Evolutionary conservation across 2,888 invertebrate species (phyloP).

Genomic region (Drosophila nr. medialis): DNA sequence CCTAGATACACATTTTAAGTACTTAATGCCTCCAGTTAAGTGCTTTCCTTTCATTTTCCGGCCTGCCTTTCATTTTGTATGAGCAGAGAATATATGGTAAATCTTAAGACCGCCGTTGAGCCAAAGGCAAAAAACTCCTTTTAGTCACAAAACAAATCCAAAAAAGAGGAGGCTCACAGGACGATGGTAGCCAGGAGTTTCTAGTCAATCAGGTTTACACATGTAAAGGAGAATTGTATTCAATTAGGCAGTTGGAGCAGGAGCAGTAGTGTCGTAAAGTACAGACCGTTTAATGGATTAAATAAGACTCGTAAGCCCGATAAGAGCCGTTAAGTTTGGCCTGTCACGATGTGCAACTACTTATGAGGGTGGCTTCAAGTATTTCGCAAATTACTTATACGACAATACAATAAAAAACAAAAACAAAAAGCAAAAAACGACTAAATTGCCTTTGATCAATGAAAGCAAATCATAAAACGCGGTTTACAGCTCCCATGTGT

Average conservation of each 20-base stretch:
- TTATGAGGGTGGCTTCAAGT: constrained; percentile 40
- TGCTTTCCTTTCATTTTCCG: not conserved
- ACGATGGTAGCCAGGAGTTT: not conserved
- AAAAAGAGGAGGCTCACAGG: too few species aligned
- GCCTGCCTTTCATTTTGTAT: not conserved
- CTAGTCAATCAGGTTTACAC: not conserved
- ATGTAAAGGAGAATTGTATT: constrained; percentile 8
- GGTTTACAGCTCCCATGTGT: constrained; percentile 85
- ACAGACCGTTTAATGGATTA: constrained; percentile 37
- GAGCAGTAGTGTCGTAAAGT: constrained; percentile 28
- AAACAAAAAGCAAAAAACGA: not conserved
- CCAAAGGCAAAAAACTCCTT: too few species aligned
- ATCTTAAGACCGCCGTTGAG: too few species aligned
- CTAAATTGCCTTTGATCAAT: constrained; percentile 65
- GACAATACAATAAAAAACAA: constrained; percentile 2
- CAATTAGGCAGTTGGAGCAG: not conserved
- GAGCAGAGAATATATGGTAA: not conserved
- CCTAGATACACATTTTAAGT: not conserved
- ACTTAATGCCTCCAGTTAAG: not conserved
- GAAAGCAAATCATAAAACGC: constrained; percentile 83
- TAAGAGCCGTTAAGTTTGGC: constrained; percentile 24
- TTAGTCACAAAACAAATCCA: too few species aligned
- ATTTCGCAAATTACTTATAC: constrained; percentile 33
- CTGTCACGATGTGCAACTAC: constrained; percentile 40
- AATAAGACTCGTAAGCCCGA: constrained; percentile 10